These are phyloP conservation scores for Macrostomum lignano DNA, from an alignment of 1,140 invertebrate species.

Conservation along the genomic window DNA sequence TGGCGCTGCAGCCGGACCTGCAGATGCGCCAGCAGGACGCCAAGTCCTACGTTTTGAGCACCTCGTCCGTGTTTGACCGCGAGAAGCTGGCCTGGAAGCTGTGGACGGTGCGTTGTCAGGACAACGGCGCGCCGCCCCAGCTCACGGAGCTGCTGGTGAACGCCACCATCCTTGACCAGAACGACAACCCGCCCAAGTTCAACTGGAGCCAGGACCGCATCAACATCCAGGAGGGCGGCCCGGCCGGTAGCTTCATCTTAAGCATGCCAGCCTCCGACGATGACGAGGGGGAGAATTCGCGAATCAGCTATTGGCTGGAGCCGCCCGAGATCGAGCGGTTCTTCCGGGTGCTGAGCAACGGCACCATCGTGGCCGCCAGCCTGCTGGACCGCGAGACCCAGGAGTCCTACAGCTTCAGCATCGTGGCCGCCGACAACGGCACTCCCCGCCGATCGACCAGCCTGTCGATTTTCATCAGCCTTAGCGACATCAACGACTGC, in stretches of 20 bases:
- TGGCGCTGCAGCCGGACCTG: no score
- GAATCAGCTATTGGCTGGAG: constrained; percentile 40
- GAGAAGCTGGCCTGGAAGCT: constrained; percentile 44
- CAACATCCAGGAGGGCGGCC: constrained; percentile 12
- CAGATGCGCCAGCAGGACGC: no score
- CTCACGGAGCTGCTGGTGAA: background rate
- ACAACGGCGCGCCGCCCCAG: constrained; percentile 10
- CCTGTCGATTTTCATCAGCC: no score
- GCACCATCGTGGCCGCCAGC: no score
- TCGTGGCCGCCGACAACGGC: no score
- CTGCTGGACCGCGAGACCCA: no score
- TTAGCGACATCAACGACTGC: no score
- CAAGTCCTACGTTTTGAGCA: background rate
- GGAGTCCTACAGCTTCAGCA: no score
- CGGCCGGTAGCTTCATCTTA: constrained; percentile 38
- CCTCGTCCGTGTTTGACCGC: no score
- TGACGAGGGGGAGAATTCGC: constrained; percentile 65
- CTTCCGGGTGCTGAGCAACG: no score
- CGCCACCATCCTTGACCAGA: constrained; percentile 58
- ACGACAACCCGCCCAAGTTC: constrained; percentile 1
- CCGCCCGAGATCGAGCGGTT: background rate
- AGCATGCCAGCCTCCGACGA: constrained; percentile 49
- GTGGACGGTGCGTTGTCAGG: constrained; percentile 50
- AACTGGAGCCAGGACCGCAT: background rate
- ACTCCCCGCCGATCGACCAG: no score